Evolutionary conservation across 1,140 invertebrate genomes (phyloP), one percentile per base, ranked within the genome.

Genomic region (Physella acuta): DNA sequence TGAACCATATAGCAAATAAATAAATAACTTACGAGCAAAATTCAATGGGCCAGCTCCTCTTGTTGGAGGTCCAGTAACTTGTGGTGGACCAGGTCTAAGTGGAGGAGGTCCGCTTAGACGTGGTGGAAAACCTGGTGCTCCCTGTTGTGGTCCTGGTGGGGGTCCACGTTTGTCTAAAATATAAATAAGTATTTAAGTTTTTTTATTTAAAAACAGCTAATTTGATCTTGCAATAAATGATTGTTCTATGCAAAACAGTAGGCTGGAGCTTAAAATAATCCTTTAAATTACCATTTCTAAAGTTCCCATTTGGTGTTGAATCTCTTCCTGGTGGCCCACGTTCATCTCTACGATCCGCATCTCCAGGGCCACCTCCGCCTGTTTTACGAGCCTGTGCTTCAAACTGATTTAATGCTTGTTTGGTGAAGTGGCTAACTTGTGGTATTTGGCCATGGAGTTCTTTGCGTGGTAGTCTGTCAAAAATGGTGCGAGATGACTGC

Each of bases 391-490:
- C 80, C 53, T 85, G 81, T 59, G 82, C 85, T 75, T 89, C 89
- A 80, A 89, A 87, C 82, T 89, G 89, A 74, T 87, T 89, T 34
- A 93, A 87, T 69, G 93, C 92, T 85, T 95, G 93, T 87, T 97
- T 98, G 66, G 92, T 98, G 44, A 95, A 96, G 81, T 92, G 91
- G 26, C 96, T 97, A 39, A 99, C 96, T 62, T 95, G 90, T 1
- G 95, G 95, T 78, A 90, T 90, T 82, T 98, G 95, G 33, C 96
- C 96, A 84, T 99, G 94, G 17, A 99, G 87, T 79, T 97, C 94
- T 66, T 94, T 95, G 82, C 96, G 95, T 0, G 93, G 91, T 51
- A 99, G 87, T 73, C 94, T 90, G 65, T 99, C 97, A 89, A 99
- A 90, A 52, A 95, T 92, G 68, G 91, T 88, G 70, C 94, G 89